Percentiles rank a stretch among this genome's conserved stretches.
phyloP scores from a whole-genome alignment of 2,113 vertebrate genomes.

The Atractosteus spatula region DNA sequence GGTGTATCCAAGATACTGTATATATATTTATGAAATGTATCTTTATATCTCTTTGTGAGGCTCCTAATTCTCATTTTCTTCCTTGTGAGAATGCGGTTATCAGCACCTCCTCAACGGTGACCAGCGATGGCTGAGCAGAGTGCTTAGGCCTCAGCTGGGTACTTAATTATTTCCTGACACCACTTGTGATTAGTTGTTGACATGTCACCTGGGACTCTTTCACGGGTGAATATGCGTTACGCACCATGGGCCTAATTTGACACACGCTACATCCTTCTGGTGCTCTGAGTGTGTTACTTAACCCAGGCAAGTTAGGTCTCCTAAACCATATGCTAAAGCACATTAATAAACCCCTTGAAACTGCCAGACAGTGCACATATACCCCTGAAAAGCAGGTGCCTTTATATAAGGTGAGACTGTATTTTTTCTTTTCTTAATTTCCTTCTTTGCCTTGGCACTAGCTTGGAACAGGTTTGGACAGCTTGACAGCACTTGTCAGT shows the following conservation, averaged over 20 bases:
- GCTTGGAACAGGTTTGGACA: constrained; percentile 11
- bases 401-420: constrained; percentile 3
- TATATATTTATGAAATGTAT: too few relatives aligned
- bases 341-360: constrained; percentile 14
- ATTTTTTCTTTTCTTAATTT: constrained; percentile 13
- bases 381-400: background rate
- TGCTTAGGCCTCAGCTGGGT: constrained; percentile 18
- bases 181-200: constrained; percentile 19
- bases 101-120: background rate
- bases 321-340: constrained; percentile 11
- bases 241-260: constrained; percentile 25
- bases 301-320: constrained; percentile 19
- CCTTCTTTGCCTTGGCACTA: constrained; percentile 19
- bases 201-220: constrained; percentile 19
- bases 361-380: constrained; percentile 4
- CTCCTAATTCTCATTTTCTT: background rate
- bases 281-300: constrained; percentile 7
- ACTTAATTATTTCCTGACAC: constrained; percentile 23
- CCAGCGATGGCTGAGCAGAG: constrained; percentile 7
- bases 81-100: background rate
- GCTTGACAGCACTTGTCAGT: constrained; percentile 23
- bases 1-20: too few relatives aligned
- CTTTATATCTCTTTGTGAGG: background rate
- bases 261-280: background rate
- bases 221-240: constrained; percentile 18